phyloP scores from a whole-genome alignment of 2,888 invertebrate species.

The Pocota personata region DNA sequence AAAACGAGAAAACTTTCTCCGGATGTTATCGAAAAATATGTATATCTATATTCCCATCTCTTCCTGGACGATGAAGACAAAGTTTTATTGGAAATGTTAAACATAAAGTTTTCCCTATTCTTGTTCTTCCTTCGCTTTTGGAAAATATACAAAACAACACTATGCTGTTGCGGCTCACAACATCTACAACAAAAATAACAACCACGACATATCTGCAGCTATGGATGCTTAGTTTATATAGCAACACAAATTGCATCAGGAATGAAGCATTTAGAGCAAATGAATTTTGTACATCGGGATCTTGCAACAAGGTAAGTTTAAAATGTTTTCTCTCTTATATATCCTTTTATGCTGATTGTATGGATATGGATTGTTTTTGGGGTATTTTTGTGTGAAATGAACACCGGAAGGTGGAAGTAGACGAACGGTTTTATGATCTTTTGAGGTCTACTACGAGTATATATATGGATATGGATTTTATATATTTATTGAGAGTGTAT shows the following conservation, averaged over 20 bases:
- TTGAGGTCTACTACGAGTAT: background rate
- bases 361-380: constrained; percentile 14
- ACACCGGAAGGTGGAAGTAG: constrained; percentile 38
- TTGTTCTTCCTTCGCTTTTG: constrained; percentile 20
- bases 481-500: background rate
- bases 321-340: constrained; percentile 29
- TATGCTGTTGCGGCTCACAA: constrained; percentile 22
- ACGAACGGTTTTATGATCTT: constrained; percentile 6
- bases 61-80: constrained; percentile 50
- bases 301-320: constrained; percentile 89
- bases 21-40: constrained; percentile 68
- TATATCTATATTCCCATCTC: constrained; percentile 45
- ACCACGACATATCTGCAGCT: constrained; percentile 84
- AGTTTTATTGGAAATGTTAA: constrained; percentile 74
- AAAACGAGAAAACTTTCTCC: constrained; percentile 63
- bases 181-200: constrained; percentile 15
- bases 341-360: constrained; percentile 23
- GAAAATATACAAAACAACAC: constrained; percentile 55
- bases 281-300: constrained; percentile 93
- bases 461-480: background rate
- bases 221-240: constrained; percentile 93
- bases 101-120: constrained; percentile 61
- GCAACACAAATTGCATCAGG: constrained; percentile 94
- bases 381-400: constrained; percentile 28
- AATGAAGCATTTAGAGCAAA: constrained; percentile 94